These are phyloP conservation scores for Stercorarius parasiticus DNA, from an alignment of 2,113 vertebrate species.

Conservation along the genomic window DNA sequence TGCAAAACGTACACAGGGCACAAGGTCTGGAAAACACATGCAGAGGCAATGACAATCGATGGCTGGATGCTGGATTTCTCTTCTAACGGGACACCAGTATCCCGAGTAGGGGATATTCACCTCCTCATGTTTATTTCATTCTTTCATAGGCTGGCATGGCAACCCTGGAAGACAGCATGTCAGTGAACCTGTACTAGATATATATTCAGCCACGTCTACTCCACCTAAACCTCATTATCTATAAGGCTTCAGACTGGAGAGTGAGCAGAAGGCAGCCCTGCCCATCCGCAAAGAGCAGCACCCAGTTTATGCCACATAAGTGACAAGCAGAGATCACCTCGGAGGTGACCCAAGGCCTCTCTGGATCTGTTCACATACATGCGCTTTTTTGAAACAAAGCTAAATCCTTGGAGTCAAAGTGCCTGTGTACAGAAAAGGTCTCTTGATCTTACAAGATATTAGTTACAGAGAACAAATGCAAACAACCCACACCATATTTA, in stretches of 20 bases:
- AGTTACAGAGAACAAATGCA: not conserved
- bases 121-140: not conserved
- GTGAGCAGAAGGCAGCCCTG: not conserved
- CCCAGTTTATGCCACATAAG: fast-evolving
- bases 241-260: not conserved
- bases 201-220: not conserved
- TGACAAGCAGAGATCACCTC: not conserved
- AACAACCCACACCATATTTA: not conserved
- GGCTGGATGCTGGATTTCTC: not conserved
- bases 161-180: not conserved
- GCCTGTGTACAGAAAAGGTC: not conserved
- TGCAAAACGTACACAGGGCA: not conserved
- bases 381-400: not conserved
- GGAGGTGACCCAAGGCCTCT: not conserved
- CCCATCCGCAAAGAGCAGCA: not conserved
- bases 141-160: not conserved
- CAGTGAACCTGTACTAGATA: not conserved
- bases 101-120: fast-evolving
- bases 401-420: not conserved
- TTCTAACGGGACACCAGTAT: not conserved
- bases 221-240: not conserved
- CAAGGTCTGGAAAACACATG: not conserved
- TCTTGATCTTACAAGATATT: not conserved
- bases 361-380: not conserved
- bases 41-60: not conserved